Evolutionary conservation across 2,888 invertebrate genomes (phyloP).

Genomic region (Himalopsyche japonica): DNA sequence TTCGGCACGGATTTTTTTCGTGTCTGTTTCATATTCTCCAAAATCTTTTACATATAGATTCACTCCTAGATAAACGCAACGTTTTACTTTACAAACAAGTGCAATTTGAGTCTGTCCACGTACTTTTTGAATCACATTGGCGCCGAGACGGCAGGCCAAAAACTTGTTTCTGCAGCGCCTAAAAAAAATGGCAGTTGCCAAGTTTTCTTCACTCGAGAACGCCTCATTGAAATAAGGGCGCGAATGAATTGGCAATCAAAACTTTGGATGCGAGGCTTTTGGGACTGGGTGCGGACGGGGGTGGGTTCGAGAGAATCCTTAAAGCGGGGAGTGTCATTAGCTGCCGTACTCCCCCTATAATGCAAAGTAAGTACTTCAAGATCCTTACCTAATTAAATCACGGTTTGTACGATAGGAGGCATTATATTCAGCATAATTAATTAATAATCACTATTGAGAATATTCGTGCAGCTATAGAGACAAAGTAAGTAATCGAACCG

Average conservation of each 20-base stretch:
- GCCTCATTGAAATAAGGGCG: neutral
- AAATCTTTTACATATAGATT: neutral
- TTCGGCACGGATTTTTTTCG: no score
- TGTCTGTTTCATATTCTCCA: no score
- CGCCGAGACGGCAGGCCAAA: neutral
- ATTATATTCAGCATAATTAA: neutral
- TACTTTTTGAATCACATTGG: neutral
- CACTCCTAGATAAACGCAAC: neutral
- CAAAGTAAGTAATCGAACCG: neutral
- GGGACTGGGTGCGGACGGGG: neutral
- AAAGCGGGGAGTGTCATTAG: neutral
- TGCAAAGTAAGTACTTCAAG: neutral
- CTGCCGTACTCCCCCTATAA: neutral
- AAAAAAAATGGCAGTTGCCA: neutral
- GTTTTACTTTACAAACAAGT: neutral
- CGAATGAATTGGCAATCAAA: slow-evolving; percentile 1
- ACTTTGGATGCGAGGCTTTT: neutral
- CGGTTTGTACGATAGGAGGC: neutral
- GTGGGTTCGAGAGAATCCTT: neutral
- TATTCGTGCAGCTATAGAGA: neutral
- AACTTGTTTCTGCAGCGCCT: neutral
- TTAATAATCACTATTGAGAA: neutral
- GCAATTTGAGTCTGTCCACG: neutral
- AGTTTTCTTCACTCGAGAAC: neutral
- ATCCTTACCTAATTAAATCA: neutral